Percentiles rank a stretch among this genome's conserved stretches.
These are phyloP conservation scores for Mimas tiliae DNA, from an alignment of 2,888 invertebrate species.

Conservation along the genomic window DNA sequence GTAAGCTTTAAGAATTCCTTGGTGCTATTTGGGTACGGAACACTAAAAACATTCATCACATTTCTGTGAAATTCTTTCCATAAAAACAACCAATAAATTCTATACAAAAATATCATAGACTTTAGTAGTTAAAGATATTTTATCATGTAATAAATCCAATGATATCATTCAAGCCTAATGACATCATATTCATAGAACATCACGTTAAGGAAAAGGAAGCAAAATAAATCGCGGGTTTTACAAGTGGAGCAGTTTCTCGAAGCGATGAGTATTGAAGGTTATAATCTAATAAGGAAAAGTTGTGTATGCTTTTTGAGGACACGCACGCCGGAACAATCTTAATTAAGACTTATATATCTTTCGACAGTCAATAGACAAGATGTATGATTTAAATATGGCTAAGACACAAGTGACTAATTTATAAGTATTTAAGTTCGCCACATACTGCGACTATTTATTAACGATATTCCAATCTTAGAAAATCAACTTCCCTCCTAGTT, in stretches of 20 bases:
- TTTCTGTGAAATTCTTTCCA: conserved; percentile 5
- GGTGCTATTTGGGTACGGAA: too few relatives aligned
- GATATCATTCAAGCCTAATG: conserved; percentile 4
- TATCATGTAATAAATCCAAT: neutral
- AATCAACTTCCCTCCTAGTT: too few relatives aligned
- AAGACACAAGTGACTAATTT: too few relatives aligned
- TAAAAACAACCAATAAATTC: neutral
- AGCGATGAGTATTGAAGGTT: conserved; percentile 6
- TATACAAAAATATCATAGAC: neutral
- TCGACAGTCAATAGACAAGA: too few relatives aligned
- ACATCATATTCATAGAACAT: conserved; percentile 27
- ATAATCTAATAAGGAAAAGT: neutral
- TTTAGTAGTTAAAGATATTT: neutral
- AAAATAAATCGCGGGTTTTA: conserved; percentile 25
- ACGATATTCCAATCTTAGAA: too few relatives aligned
- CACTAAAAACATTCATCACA: neutral
- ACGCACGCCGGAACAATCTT: too few relatives aligned
- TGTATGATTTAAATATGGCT: too few relatives aligned
- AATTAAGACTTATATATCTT: too few relatives aligned
- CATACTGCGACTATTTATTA: too few relatives aligned
- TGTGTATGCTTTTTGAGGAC: neutral
- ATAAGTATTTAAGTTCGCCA: too few relatives aligned
- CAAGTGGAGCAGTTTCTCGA: conserved; percentile 18
- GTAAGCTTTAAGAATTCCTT: too few relatives aligned
- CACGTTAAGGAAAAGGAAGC: conserved; percentile 4